Evolutionary conservation across 1,140 invertebrate genomes (phyloP).

Genomic region (Pararge aegeria): DNA sequence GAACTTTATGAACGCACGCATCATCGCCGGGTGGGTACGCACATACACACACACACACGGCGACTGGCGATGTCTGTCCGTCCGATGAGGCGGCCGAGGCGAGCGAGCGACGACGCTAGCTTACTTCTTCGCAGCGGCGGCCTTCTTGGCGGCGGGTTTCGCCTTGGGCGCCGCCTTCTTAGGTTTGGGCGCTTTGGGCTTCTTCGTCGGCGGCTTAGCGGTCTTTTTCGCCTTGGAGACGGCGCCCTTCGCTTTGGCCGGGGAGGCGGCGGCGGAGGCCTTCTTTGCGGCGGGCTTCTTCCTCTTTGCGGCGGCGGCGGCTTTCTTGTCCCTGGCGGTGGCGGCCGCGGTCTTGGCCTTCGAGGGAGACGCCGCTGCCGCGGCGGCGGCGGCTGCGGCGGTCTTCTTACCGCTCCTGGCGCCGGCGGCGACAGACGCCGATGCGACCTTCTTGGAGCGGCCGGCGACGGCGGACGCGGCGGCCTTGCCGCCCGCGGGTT

Average conservation of each 20-base stretch:
- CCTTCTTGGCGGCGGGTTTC: slow-evolving; percentile 52
- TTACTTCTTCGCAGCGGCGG: slow-evolving; percentile 45
- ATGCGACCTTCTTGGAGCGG: slow-evolving; percentile 26
- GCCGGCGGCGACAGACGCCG: slow-evolving; percentile 21
- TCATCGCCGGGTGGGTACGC: too few relatives aligned
- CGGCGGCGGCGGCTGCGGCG: slow-evolving; percentile 26
- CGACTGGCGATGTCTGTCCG: too few relatives aligned
- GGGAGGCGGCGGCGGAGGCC: slow-evolving; percentile 19
- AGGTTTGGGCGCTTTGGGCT: slow-evolving; percentile 53
- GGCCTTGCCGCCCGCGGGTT: slow-evolving; percentile 26
- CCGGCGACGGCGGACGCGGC: slow-evolving; percentile 15
- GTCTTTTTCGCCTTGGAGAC: slow-evolving; percentile 45
- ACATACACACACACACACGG: too few relatives aligned
- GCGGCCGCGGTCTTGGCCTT: slow-evolving; percentile 37
- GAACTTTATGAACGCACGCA: too few relatives aligned
- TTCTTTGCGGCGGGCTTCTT: slow-evolving; percentile 34
- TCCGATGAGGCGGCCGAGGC: background rate
- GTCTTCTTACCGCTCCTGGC: slow-evolving; percentile 24
- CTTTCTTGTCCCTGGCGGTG: slow-evolving; percentile 25
- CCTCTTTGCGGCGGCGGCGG: slow-evolving; percentile 38
- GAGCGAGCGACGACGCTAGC: background rate
- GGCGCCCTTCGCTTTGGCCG: slow-evolving; percentile 26
- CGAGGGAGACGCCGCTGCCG: slow-evolving; percentile 31
- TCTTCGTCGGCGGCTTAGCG: slow-evolving; percentile 52
- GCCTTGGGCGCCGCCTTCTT: slow-evolving; percentile 53